phyloP scores from a whole-genome alignment of 2,113 vertebrate species.

The Oceanodroma tethys region DNA sequence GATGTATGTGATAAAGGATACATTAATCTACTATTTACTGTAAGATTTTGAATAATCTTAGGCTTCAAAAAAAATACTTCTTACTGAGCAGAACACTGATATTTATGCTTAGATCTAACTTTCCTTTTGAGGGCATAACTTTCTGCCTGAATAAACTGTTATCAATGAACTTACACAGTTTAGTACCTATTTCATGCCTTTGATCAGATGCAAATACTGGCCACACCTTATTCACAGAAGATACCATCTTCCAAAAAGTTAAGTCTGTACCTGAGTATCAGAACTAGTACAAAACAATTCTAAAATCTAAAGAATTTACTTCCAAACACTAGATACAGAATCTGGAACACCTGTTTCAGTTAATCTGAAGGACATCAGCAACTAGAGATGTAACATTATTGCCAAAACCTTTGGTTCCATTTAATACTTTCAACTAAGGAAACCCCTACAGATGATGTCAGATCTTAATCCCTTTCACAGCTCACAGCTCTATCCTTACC shows the following conservation, averaged over 20 bases:
- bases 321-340: neutral
- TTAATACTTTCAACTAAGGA: neutral
- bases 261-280: neutral
- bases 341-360: neutral
- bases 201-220: neutral
- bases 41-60: neutral
- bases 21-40: neutral
- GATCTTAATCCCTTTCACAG: neutral
- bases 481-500: neutral
- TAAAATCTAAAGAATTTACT: neutral
- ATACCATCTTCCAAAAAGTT: neutral
- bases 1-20: neutral
- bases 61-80: neutral
- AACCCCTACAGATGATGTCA: neutral
- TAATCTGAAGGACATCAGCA: neutral
- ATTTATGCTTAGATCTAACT: neutral
- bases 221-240: neutral
- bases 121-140: neutral
- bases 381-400: neutral
- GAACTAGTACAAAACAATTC: neutral
- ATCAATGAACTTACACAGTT: neutral
- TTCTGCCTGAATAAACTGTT: neutral
- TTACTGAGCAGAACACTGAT: neutral
- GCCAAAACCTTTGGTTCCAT: neutral
- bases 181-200: neutral